These are phyloP conservation scores for Nomada fucata DNA, from an alignment of 2,888 invertebrate genomes.

Conservation along the genomic window DNA sequence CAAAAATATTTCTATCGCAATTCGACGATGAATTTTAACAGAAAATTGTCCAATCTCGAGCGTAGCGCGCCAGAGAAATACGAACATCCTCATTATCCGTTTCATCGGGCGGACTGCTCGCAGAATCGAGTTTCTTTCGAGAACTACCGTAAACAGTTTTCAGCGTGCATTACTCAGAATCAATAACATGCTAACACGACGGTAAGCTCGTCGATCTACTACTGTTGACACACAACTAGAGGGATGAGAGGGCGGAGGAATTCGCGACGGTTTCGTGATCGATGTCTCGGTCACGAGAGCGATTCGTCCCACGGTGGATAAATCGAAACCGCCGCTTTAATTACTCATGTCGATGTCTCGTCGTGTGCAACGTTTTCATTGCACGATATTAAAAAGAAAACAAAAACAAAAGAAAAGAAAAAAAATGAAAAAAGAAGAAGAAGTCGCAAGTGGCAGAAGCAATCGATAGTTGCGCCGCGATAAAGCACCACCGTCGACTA, in stretches of 20 bases:
- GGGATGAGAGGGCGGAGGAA: neutral
- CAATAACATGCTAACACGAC: constrained; percentile 24
- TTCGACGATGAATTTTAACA: neutral
- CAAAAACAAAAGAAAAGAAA: neutral
- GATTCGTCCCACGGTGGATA: constrained; percentile 25
- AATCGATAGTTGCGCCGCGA: constrained; percentile 41
- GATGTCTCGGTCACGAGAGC: constrained; percentile 42
- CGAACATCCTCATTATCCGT: neutral
- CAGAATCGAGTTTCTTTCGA: constrained; percentile 14
- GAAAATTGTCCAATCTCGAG: neutral
- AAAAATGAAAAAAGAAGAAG: neutral
- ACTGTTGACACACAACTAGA: constrained; percentile 40
- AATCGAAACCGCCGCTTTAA: constrained; percentile 38
- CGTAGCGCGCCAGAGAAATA: neutral
- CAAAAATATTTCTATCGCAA: neutral
- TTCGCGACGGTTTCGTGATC: constrained; percentile 32
- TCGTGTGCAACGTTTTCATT: constrained; percentile 37
- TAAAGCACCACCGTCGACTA: constrained; percentile 11
- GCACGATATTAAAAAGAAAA: constrained; percentile 27
- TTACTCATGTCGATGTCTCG: constrained; percentile 28
- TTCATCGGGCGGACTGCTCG: neutral
- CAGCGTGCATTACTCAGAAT: constrained; percentile 24
- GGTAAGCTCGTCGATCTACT: constrained; percentile 16
- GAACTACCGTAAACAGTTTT: constrained; percentile 16
- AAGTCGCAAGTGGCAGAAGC: constrained; percentile 14